A percentile compares a stretch with the other conserved stretches of the same genome.
phyloP scores from a whole-genome alignment of 2,113 vertebrate species.

The Kobus ellipsiprymnus region DNA sequence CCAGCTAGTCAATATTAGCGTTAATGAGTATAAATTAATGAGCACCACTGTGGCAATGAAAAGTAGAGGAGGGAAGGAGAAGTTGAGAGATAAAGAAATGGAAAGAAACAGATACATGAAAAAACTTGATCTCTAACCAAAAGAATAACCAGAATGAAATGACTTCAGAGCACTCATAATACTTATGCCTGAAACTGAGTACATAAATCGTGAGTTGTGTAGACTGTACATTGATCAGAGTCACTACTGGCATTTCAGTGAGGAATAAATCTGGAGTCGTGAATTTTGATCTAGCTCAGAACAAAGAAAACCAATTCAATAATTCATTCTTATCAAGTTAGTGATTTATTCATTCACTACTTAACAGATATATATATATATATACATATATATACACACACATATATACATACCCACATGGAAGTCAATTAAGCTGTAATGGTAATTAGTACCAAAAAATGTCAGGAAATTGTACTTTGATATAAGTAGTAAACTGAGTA shows the following conservation, averaged over 20 bases:
- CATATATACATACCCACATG: background rate
- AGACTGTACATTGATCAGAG: background rate
- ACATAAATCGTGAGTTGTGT: background rate
- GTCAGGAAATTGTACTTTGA: constrained; percentile 38
- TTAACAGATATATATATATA: background rate
- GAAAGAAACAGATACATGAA: background rate
- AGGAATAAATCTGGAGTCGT: background rate
- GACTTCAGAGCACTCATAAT: background rate
- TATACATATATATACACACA: background rate
- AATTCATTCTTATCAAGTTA: background rate
- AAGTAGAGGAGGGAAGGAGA: background rate
- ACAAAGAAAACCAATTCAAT: background rate
- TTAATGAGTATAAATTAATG: background rate
- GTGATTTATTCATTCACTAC: background rate
- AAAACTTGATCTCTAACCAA: background rate
- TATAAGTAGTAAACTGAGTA: constrained; percentile 51
- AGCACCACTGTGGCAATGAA: background rate
- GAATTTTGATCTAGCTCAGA: background rate
- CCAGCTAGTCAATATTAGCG: background rate
- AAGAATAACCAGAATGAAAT: background rate
- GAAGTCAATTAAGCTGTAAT: constrained; percentile 44
- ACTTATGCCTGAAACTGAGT: background rate
- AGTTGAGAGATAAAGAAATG: background rate
- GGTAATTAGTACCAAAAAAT: constrained; percentile 54
- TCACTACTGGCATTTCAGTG: background rate